Conservation (phyloP, 2,888 invertebrate species). For the Elysia crispata region DNA sequence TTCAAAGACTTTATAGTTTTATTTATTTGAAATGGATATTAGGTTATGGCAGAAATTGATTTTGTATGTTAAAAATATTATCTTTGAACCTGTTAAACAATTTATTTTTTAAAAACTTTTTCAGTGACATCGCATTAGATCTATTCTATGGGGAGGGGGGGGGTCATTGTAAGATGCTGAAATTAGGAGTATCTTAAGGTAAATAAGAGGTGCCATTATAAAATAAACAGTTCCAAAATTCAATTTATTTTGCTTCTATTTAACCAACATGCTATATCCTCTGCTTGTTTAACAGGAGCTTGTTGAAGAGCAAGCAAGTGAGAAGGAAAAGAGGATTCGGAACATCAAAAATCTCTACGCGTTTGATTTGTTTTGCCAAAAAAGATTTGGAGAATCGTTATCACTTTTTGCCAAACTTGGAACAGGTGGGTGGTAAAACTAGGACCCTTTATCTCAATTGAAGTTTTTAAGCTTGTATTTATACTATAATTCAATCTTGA, state of each 20-base stretch:
- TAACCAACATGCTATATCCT: too few species aligned
- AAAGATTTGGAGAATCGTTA: slow-evolving; percentile 93
- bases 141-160: too few species aligned
- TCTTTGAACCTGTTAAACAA: too few species aligned
- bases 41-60: too few species aligned
- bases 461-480: too few species aligned
- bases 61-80: too few species aligned
- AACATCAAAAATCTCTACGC: slow-evolving; percentile 95
- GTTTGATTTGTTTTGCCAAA: slow-evolving; percentile 92
- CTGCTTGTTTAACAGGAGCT: slow-evolving; percentile 82
- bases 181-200: too few species aligned
- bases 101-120: neutral
- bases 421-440: slow-evolving; percentile 80
- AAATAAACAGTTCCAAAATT: neutral
- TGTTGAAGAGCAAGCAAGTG: slow-evolving; percentile 88
- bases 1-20: neutral
- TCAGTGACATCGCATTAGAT: too few species aligned
- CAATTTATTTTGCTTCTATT: neutral
- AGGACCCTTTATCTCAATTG: too few species aligned
- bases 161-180: too few species aligned
- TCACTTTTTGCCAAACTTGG: slow-evolving; percentile 91
- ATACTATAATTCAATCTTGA: too few species aligned
- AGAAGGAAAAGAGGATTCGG: slow-evolving; percentile 88
- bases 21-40: too few species aligned
- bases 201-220: neutral